Evolutionary conservation across 2,113 vertebrate species (phyloP), one percentile per base, ranked within the genome.

Genomic region (Megaceryle torquata): DNA sequence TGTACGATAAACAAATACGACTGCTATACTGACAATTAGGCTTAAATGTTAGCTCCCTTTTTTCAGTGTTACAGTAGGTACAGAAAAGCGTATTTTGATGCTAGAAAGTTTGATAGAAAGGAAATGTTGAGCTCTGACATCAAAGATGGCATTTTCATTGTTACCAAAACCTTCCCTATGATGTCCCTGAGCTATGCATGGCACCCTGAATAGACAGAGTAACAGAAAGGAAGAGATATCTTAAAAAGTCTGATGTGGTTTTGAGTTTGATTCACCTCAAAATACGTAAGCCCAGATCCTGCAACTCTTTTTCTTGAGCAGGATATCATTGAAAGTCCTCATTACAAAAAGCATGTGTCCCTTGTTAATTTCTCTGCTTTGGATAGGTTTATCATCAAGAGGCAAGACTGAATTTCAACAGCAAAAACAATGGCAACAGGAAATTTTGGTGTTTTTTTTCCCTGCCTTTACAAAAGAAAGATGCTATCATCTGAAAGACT

Each of bases 151-250:
- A 2, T 1, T 67, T 81, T 37, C 17, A 51, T 12, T 56, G 25
- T 5, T 35, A 15, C 24, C 24, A 33, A 82, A 89, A 53, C 35
- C 13, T 85, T 63, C 14, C 2, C 10, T 56, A 1, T 60, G 9
- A 29, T 33, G 9, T 39, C 9, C 1, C 13, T 59, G 41, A 75
- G 5, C 19, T 72, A 5, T 12, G 28, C 4, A 35, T 3, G 16
- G 5, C 14, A 68, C 3, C 3, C 7, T 68, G 33, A 46, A 9
- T 15, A 67, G 46, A 51, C 0, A 1, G 37, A 67, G 19, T 17
- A 50, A 28, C 1, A 43, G 17, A 69, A 13, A 33, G 0, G 4
- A 1, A 78, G 33, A 1, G 29, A 5, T 15, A 29, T 13, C 15
- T 44, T 60, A 44, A 67, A 39, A 72, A 28, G 8, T 19, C 44